Conservation (phyloP, 2,113 vertebrate genomes). For the Xenopus laevis region DNA sequence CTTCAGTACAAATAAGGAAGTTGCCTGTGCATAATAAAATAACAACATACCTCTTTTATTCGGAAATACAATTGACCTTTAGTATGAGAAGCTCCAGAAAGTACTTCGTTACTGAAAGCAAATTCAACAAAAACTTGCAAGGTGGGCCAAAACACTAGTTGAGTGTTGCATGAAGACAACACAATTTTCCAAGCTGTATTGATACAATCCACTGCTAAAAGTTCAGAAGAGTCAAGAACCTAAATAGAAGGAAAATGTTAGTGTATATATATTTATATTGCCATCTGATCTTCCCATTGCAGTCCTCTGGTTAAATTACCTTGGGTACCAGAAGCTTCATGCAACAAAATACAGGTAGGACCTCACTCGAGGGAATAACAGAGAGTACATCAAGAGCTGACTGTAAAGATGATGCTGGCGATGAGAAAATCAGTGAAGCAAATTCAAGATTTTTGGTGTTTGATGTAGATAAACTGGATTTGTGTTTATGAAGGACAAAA, state of each 20-base stretch:
- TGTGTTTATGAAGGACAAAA: constrained; percentile 62
- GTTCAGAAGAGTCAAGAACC: constrained; percentile 67
- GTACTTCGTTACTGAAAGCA: constrained; percentile 71
- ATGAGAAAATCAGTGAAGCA: constrained; percentile 28
- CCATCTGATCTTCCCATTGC: not conserved
- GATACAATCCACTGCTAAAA: constrained; percentile 77
- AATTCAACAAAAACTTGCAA: constrained; percentile 79
- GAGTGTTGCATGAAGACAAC: constrained; percentile 78
- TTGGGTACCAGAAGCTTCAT: constrained; percentile 76
- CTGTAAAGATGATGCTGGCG: constrained; percentile 50
- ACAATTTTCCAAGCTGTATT: constrained; percentile 78
- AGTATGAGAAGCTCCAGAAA: constrained; percentile 62
- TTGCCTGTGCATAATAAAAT: too few species aligned
- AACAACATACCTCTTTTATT: constrained; percentile 74
- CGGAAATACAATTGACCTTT: constrained; percentile 62
- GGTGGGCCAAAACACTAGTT: constrained; percentile 85
- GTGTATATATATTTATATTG: not conserved
- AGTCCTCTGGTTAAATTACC: constrained; percentile 58
- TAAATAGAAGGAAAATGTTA: constrained; percentile 48
- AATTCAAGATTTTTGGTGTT: constrained; percentile 34
- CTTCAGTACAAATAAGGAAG: too few species aligned
- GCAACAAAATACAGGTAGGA: constrained; percentile 78
- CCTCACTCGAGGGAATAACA: constrained; percentile 77
- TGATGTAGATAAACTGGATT: not conserved
- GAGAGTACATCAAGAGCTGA: constrained; percentile 75